Evolutionary conservation across 2,797 vertebrate species (phyloP).

Genomic region (Ptychadena robeensis): DNA sequence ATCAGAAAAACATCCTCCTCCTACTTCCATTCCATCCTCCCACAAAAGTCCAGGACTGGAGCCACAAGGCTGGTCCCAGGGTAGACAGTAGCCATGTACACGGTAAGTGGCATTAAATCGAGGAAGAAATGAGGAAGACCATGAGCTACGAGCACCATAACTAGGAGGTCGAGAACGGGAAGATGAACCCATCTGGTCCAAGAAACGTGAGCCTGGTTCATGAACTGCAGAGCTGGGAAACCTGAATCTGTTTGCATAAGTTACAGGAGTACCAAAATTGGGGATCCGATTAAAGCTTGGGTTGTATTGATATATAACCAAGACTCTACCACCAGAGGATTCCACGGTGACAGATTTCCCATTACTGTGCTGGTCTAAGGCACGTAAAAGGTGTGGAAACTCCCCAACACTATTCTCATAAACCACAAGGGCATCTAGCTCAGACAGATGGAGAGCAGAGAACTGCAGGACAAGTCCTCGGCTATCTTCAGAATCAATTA

Average conservation of each 20-base stretch:
- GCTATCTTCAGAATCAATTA: slow-evolving; percentile 84
- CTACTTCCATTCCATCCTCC: slow-evolving; percentile 69
- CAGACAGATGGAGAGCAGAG: slow-evolving; percentile 78
- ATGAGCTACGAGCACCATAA: background rate
- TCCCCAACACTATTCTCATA: slow-evolving; percentile 73
- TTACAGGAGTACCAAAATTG: background rate
- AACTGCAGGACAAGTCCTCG: slow-evolving; percentile 84
- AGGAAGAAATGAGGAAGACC: slow-evolving; percentile 51
- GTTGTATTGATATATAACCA: slow-evolving; percentile 75
- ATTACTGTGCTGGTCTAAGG: slow-evolving; percentile 80
- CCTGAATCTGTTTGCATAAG: slow-evolving; percentile 15
- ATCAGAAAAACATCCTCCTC: slow-evolving; percentile 81
- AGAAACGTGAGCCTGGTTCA: background rate
- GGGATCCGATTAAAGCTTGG: slow-evolving; percentile 63
- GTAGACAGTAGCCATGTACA: slow-evolving; percentile 85
- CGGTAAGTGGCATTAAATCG: slow-evolving; percentile 89
- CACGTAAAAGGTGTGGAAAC: slow-evolving; percentile 64
- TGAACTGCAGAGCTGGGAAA: slow-evolving; percentile 21
- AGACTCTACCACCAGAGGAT: slow-evolving; percentile 81
- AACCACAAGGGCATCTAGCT: slow-evolving; percentile 76
- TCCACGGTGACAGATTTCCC: slow-evolving; percentile 83
- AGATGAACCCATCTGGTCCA: slow-evolving; percentile 30
- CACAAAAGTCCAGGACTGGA: slow-evolving; percentile 74
- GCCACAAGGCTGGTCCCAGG: slow-evolving; percentile 85
- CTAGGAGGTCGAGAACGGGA: background rate